Evolutionary conservation across 2,797 vertebrate species (phyloP).

Genomic region (Diceros bicornis): DNA sequence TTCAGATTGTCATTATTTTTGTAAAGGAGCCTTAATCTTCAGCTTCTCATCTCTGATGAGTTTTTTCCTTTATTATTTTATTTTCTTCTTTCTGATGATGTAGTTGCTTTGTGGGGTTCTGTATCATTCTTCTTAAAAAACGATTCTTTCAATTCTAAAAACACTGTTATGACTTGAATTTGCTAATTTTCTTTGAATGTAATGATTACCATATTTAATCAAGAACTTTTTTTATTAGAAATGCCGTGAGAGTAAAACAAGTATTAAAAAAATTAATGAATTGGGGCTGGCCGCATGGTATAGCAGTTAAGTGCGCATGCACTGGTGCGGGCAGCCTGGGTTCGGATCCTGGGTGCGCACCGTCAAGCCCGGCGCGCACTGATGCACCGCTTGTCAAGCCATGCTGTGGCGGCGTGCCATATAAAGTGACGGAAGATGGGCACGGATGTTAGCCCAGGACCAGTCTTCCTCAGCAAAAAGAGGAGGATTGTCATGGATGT

Average conservation of each 20-base stretch:
- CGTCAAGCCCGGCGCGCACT: no score
- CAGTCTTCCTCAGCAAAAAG: no score
- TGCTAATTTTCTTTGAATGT: background rate
- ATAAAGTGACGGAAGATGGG: no score
- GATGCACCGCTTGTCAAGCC: no score
- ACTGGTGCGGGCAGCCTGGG: no score
- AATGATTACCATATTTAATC: background rate
- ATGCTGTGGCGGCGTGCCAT: no score
- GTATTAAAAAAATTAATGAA: slow-evolving; percentile 3
- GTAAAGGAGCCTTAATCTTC: background rate
- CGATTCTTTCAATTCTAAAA: slow-evolving; percentile 19
- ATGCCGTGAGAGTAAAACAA: background rate
- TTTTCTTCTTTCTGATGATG: slow-evolving; percentile 23
- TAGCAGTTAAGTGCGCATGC: no score
- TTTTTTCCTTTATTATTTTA: background rate
- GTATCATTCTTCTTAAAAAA: background rate
- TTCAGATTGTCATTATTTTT: slow-evolving; percentile 38
- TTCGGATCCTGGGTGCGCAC: no score
- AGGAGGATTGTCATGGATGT: no score
- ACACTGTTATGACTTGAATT: background rate
- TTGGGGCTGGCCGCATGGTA: no score
- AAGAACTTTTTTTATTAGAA: slow-evolving; percentile 45
- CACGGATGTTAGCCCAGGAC: no score
- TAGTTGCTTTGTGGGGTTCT: background rate
- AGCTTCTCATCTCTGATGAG: background rate